Base-by-base conservation (phyloP, 2,113 vertebrate species). In the Pristiophorus japonicus region DNA sequence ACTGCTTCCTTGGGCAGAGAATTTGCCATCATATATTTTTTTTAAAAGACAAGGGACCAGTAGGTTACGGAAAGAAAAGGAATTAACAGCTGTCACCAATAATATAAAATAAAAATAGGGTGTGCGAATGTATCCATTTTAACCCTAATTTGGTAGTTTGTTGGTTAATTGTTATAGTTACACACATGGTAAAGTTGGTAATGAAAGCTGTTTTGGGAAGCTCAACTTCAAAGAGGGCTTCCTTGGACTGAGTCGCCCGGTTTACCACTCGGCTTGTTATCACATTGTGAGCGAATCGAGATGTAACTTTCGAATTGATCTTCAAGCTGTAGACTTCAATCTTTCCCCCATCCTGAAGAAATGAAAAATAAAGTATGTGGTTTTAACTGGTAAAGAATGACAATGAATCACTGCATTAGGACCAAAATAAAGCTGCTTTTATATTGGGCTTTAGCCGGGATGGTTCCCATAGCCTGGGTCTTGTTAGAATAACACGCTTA, bases 121-220 rank as follows among this genome's bases (percentile, higher is more conserved):
- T 34, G 1, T 34, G 55, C 34, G 5, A 34, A 63, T 91, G 12
- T 16, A 4, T 62, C 14, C 16, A 20, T 63, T 92, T 92, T 14
- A 92, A 63, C 88, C 2, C 59, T 63, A 63, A 34, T 91, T 91
- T 92, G 59, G 30, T 63, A 22, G 16, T 92, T 81, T 81, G 78
- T 42, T 55, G 16, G 84, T 30, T 45, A 66, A 51, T 95, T n/a
- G 59, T 11, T 67, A 34, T 24, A 67, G 63, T 38, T 95, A 98
- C 98, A 8, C 96, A 99, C 99, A 99, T 98, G 97, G 96, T 98
- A 96, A 99, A 99, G 97, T 98, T 98, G 96, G 98, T 98, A 97
- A 99, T 99, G 97, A 99, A 99, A 96, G 99, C 99, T 8, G 98
- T 98, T 96, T 98, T 99, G 88, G 99, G 99, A 91, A 99, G 98